Evolutionary conservation across 1,140 invertebrate genomes (phyloP).

Genomic region (Bicyclus anynana): DNA sequence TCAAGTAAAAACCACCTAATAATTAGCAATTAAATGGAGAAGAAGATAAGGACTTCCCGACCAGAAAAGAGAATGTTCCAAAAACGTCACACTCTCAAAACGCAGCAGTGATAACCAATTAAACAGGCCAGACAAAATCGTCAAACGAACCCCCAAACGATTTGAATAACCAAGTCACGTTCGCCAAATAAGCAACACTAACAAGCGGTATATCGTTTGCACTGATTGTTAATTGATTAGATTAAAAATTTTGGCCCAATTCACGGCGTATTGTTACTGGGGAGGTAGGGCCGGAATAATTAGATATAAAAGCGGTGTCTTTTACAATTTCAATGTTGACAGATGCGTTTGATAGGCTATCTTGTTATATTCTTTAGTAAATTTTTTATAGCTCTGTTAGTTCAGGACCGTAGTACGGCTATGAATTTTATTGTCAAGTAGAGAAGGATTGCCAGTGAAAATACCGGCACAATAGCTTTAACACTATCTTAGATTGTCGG

Average conservation of each 20-base stretch:
- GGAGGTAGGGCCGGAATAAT: conserved; percentile 45
- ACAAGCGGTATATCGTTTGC: conserved; percentile 74
- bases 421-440: too few relatives aligned
- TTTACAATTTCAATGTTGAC: conserved; percentile 66
- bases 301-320: conserved; percentile 66
- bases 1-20: too few relatives aligned
- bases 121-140: conserved; percentile 52
- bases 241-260: conserved; percentile 74
- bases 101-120: conserved; percentile 37
- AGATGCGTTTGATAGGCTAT: conserved; percentile 23
- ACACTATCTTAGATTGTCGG: too few relatives aligned
- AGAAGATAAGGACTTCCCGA: too few relatives aligned
- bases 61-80: background rate
- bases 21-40: too few relatives aligned
- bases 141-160: conserved; percentile 53
- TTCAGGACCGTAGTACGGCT: too few relatives aligned
- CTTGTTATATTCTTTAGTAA: background rate
- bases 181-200: conserved; percentile 70
- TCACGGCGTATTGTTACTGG: conserved; percentile 55
- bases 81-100: conserved; percentile 17
- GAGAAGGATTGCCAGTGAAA: too few relatives aligned
- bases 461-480: too few relatives aligned
- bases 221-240: conserved; percentile 77
- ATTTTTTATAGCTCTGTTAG: background rate
- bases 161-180: conserved; percentile 73